phyloP scores from a whole-genome alignment of 2,888 invertebrate species.

The Noctuana brunneofusca region DNA sequence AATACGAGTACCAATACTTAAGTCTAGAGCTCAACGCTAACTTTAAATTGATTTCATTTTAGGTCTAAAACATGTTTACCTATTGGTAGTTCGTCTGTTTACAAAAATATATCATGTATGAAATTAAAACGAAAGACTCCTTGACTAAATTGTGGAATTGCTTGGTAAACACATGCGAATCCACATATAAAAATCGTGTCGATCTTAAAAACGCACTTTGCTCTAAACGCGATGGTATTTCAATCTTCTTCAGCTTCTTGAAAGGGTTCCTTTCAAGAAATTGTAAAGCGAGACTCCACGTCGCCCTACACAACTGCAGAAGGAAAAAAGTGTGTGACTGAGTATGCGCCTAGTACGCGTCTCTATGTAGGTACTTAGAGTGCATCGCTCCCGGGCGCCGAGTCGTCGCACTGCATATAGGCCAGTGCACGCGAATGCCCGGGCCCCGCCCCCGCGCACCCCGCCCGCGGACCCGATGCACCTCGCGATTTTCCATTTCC shows the following conservation, averaged over 20 bases:
- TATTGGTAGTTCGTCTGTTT: background rate
- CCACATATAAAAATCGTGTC: background rate
- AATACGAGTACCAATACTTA: background rate
- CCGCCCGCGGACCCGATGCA: slow-evolving; percentile 51
- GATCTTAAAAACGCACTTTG: slow-evolving; percentile 29
- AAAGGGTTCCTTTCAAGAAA: slow-evolving; percentile 69
- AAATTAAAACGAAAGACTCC: background rate
- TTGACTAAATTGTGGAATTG: background rate
- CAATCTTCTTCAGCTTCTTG: slow-evolving; percentile 62
- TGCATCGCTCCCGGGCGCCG: slow-evolving; percentile 82
- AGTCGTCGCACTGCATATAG: slow-evolving; percentile 83
- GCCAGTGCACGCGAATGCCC: slow-evolving; percentile 82
- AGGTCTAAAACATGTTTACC: background rate
- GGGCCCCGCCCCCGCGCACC: slow-evolving; percentile 48
- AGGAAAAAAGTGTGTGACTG: slow-evolving; percentile 66
- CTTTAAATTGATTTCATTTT: slow-evolving; percentile 1
- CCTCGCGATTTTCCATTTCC: slow-evolving; percentile 81
- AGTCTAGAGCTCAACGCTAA: background rate
- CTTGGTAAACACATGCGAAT: background rate
- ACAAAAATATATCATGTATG: too few relatives aligned
- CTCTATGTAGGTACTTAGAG: slow-evolving; percentile 77
- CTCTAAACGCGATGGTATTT: slow-evolving; percentile 50
- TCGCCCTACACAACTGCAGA: slow-evolving; percentile 65
- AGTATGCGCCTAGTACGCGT: slow-evolving; percentile 76
- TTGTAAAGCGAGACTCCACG: slow-evolving; percentile 64